phyloP scores from a whole-genome alignment of 2,113 vertebrate species.

The Odontesthes bonariensis region DNA sequence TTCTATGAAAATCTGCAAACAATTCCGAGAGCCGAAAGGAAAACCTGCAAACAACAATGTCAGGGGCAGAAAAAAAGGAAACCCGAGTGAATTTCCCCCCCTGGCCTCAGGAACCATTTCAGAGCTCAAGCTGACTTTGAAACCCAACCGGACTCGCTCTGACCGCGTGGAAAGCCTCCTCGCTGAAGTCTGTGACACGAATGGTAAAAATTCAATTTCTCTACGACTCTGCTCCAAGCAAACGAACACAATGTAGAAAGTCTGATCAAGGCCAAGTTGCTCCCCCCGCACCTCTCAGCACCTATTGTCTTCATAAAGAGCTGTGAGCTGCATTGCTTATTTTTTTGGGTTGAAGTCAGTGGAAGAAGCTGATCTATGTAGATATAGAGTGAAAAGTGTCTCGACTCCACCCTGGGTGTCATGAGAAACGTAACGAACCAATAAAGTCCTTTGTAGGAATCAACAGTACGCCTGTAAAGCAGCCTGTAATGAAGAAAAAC shows the following conservation, averaged over 20 bases:
- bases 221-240: conserved; percentile 8
- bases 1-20: conserved; percentile 54
- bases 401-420: background rate
- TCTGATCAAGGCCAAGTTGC: conserved; percentile 17
- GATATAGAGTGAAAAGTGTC: too few relatives aligned
- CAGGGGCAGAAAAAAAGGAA: background rate
- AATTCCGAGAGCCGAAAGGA: conserved; percentile 14
- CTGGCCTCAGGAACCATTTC: background rate
- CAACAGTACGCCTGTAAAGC: conserved; percentile 25
- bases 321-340: conserved; percentile 1
- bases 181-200: background rate
- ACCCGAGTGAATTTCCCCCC: background rate
- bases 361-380: background rate
- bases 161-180: conserved; percentile 17
- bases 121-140: conserved; percentile 15
- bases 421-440: background rate
- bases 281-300: conserved; percentile 9
- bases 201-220: conserved; percentile 16
- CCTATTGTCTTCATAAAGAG: conserved; percentile 4
- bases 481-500: background rate
- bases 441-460: conserved; percentile 22
- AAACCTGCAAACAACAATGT: conserved; percentile 46
- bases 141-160: background rate
- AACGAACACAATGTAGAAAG: conserved; percentile 14
- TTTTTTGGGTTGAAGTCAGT: background rate